Base-by-base conservation (phyloP, 2,113 vertebrate species). In the Sakesphorus luctuosus region DNA sequence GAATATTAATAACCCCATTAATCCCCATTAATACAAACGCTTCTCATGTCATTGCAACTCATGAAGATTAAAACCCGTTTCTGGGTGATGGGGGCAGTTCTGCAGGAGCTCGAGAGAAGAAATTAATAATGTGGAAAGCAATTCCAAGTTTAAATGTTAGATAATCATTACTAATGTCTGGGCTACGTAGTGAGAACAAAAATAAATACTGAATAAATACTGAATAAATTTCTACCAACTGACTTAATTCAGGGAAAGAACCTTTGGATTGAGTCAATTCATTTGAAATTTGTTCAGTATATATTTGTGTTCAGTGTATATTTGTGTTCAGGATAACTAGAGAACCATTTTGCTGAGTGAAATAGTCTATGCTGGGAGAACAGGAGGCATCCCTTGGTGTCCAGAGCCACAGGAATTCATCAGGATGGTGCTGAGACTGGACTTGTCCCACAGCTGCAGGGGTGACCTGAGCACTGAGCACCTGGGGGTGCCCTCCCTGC, bases 1-100 rank as follows among this genome's bases (percentile, higher is more conserved):
- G 73, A 87, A 73, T 93, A 84, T 93, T 95, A 91, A 95, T 87
- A 18, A 78, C 3, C 3, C 50, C 88, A 91, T 95, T 93, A 91
- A 93, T 96, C 87, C 25, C 61, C 89, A 73, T 93, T 93, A 92
- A 88, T 73, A 3, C 8, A 44, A 33, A 31, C 43, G 5, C 38
- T 35, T 35, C 82, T 53, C 3, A 0, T 79, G 88, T 18, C 85
- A 24, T 0, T 5, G 65, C 35, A 7, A 16, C 26, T 77, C 67
- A 7, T 11, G 81, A 84, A 91, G 95, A 94, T 94, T 56, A 89
- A 94, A 83, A 90, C 91, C 4, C 84, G 1, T 31, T 59, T 9
- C 18, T 0, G 0, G 36, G 82, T 2, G 2, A 17, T 5, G 35
- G 89, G 87, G 63, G 46, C 26, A 65, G 61, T 36, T 40, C 90